Conservation (phyloP, 2,113 vertebrate species). For the Anguilla japonica region DNA sequence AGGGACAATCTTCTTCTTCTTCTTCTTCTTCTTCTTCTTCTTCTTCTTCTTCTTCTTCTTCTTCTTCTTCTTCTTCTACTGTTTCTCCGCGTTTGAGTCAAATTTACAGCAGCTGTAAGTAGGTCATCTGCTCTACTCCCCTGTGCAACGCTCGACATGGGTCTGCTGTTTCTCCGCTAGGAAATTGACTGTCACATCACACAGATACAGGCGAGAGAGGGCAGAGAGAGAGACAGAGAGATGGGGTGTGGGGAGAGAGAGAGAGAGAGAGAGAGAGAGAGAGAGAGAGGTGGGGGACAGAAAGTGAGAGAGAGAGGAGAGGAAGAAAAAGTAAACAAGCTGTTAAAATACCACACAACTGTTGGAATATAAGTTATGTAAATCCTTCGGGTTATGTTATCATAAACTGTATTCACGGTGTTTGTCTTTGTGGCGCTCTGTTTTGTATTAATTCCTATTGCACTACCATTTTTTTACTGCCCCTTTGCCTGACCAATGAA, state of each 20-base stretch:
- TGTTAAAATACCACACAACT: not conserved
- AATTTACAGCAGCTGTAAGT: not conserved
- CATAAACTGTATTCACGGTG: no score
- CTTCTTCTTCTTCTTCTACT: no score
- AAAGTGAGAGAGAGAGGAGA: not conserved
- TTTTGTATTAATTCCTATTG: no score
- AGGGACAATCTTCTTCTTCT: not conserved
- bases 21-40: not conserved
- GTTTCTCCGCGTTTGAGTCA: not conserved
- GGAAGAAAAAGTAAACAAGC: not conserved
- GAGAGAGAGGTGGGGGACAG: not conserved
- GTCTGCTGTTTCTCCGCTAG: not conserved
- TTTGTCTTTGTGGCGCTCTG: no score
- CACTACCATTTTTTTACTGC: not conserved
- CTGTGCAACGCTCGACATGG: not conserved
- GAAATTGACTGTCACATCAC: not conserved
- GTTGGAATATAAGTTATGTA: not conserved
- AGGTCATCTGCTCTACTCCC: not conserved
- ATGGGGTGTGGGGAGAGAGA: not conserved
- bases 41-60: not conserved
- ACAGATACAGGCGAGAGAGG: no score
- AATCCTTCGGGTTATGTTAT: no score
- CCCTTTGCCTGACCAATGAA: no score
- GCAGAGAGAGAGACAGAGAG: not conserved
- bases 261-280: not conserved